Evolutionary conservation across 2,797 vertebrate genomes (phyloP).

Genomic region (Myiotriccus ornatus): DNA sequence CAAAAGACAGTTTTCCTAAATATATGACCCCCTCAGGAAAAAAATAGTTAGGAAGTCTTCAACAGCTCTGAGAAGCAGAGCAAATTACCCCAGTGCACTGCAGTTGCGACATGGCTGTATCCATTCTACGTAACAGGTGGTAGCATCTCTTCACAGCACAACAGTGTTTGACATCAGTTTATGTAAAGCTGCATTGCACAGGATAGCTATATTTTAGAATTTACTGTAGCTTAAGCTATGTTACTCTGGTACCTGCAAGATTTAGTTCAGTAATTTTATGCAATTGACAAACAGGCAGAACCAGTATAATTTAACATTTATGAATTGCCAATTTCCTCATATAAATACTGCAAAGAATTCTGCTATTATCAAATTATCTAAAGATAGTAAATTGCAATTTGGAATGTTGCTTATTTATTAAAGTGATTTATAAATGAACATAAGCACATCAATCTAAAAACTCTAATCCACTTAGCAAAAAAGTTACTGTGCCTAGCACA

Average conservation of each 20-base stretch:
- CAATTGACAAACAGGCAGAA: slow-evolving; percentile 9
- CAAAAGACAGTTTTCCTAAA: not conserved
- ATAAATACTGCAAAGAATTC: slow-evolving; percentile 44
- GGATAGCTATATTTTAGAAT: not conserved
- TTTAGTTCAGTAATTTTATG: slow-evolving; percentile 37
- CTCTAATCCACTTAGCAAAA: not conserved
- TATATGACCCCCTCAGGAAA: not conserved
- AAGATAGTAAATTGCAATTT: not conserved
- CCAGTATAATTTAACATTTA: slow-evolving; percentile 38
- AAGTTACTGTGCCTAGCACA: slow-evolving; percentile 1
- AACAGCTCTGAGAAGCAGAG: not conserved
- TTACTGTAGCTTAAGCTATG: not conserved
- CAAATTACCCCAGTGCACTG: not conserved
- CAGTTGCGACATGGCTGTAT: not conserved
- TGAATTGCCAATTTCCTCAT: slow-evolving; percentile 3
- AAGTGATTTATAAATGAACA: not conserved
- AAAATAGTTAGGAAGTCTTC: not conserved
- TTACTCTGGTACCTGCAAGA: not conserved
- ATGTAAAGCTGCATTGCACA: not conserved
- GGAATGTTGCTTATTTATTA: slow-evolving; percentile 13
- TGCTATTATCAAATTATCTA: slow-evolving; percentile 25
- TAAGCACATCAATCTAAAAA: not conserved
- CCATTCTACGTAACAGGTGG: not conserved
- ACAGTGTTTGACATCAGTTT: not conserved
- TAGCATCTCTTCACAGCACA: not conserved